Evolutionary conservation across 2,797 vertebrate genomes (phyloP).

Genomic region (Menidia menidia): DNA sequence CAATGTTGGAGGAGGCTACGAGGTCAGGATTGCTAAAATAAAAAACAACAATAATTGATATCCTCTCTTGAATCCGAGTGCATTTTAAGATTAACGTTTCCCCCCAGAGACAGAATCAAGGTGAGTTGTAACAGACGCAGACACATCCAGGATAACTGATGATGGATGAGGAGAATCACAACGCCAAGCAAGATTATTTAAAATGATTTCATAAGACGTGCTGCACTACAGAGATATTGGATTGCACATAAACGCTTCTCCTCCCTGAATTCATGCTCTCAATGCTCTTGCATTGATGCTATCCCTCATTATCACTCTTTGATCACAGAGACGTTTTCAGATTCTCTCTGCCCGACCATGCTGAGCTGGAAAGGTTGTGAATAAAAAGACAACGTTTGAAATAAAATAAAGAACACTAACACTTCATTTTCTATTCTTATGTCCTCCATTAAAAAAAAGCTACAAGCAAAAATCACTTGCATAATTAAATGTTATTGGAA

Average conservation of each 20-base stretch:
- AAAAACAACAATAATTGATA: background rate
- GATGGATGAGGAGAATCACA: conserved; percentile 62
- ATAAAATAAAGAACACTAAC: background rate
- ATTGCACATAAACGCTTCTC: background rate
- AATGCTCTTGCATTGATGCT: conserved; percentile 37
- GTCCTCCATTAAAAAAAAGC: no score
- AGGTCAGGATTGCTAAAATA: background rate
- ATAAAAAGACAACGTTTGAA: conserved; percentile 1
- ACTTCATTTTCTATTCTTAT: background rate
- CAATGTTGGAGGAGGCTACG: background rate
- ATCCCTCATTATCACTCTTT: conserved; percentile 32
- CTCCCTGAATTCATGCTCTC: conserved; percentile 26
- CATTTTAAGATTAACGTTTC: background rate
- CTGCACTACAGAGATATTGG: conserved; percentile 64
- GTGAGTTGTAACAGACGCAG: conserved; percentile 18
- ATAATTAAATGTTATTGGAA: no score
- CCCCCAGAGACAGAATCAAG: conserved; percentile 24
- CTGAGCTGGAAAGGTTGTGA: conserved; percentile 24
- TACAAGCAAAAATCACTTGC: no score
- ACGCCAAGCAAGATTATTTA: conserved; percentile 49
- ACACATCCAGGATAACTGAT: conserved; percentile 55
- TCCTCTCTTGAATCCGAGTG: background rate
- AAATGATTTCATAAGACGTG: conserved; percentile 71
- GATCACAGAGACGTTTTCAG: conserved; percentile 39
- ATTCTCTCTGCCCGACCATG: background rate